Percentiles rank a stretch among this genome's conserved stretches.
Evolutionary conservation across 1,140 invertebrate genomes (phyloP).

Genomic region (Ceratosolen fusciceps): DNA sequence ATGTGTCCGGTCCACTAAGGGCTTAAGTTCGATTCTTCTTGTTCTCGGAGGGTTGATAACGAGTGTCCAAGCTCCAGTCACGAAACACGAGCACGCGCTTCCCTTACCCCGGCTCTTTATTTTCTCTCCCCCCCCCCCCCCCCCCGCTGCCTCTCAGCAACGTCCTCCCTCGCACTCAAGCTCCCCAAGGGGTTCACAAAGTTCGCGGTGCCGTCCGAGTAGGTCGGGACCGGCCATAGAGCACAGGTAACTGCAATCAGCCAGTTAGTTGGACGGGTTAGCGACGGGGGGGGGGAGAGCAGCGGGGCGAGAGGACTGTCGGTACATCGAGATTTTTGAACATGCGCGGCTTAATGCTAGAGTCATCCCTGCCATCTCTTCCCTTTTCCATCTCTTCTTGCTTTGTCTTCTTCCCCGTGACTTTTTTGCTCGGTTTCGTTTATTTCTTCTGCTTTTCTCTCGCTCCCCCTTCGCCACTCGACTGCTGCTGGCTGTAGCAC

Average conservation of each 20-base stretch:
- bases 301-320: neutral
- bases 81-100: slow-evolving; percentile 38
- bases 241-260: slow-evolving; percentile 49
- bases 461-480: neutral
- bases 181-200: slow-evolving; percentile 56
- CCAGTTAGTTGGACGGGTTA: neutral
- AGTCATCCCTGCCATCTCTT: slow-evolving; percentile 16
- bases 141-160: neutral
- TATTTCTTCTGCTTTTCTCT: neutral
- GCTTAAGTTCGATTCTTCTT: slow-evolving; percentile 47
- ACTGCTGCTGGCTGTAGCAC: neutral
- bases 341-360: neutral
- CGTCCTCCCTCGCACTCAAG: neutral
- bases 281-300: neutral
- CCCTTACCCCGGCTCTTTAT: slow-evolving; percentile 10
- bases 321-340: slow-evolving; percentile 22
- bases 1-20: slow-evolving; percentile 23
- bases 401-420: neutral
- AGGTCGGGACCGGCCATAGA: slow-evolving; percentile 41
- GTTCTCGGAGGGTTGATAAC: slow-evolving; percentile 42
- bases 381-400: neutral
- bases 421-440: neutral
- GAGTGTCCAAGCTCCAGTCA: slow-evolving; percentile 47
- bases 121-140: neutral
- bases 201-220: slow-evolving; percentile 50